Conservation (phyloP, 2,797 vertebrate species). For the Pangasius krempfi region DNA sequence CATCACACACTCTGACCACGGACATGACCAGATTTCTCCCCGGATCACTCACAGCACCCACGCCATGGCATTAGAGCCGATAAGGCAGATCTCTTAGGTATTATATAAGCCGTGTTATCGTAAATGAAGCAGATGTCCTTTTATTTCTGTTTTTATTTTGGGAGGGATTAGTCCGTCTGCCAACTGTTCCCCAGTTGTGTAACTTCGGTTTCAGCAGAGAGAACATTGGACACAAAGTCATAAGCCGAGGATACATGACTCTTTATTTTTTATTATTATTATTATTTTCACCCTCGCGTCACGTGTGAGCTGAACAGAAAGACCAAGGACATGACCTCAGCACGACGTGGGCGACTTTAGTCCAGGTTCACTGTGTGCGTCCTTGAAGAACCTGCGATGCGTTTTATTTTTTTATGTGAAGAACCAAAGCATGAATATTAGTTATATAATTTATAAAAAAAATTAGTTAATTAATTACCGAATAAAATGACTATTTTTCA, state of each 20-base stretch:
- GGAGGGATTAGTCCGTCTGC: conserved; percentile 71
- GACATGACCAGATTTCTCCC: not conserved
- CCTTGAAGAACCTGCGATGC: not conserved
- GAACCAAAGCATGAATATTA: not conserved
- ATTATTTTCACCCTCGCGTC: conserved; percentile 50
- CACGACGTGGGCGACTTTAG: not conserved
- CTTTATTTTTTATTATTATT: not conserved
- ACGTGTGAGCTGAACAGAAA: conserved; percentile 49
- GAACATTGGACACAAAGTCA: conserved; percentile 69
- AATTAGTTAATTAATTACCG: not conserved
- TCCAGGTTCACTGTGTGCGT: not conserved
- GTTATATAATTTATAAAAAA: not conserved
- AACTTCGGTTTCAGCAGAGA: conserved; percentile 66
- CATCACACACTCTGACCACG: not conserved
- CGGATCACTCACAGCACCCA: not conserved
- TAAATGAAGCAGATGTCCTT: conserved; percentile 73
- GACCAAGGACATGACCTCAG: not conserved
- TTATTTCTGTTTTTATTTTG: conserved; percentile 58
- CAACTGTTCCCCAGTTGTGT: conserved; percentile 73
- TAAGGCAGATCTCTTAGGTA: conserved; percentile 35
- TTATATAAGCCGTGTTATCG: conserved; percentile 72
- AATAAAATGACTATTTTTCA: not conserved
- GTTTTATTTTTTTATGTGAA: not conserved
- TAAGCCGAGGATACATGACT: conserved; percentile 49
- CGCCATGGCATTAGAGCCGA: not conserved